Percentiles rank a stretch among this genome's conserved stretches.
phyloP scores from a whole-genome alignment of 2,888 invertebrate genomes.

The Clivina fossor region DNA sequence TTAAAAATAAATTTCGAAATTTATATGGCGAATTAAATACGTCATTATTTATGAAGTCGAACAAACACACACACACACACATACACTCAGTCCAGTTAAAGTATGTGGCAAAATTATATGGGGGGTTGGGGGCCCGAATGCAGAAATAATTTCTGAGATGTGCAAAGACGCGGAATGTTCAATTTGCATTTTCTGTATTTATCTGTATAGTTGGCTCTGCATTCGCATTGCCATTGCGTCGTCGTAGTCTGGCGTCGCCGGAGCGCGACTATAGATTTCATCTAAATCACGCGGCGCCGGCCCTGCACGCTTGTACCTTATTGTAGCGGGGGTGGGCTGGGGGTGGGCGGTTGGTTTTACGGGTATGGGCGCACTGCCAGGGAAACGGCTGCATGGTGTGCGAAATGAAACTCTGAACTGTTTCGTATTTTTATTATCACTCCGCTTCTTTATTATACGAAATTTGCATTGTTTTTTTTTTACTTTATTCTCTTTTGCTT shows the following conservation, averaged over 20 bases:
- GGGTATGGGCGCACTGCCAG: conserved; percentile 28
- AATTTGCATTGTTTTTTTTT: conserved; percentile 37
- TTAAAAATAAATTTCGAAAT: no score
- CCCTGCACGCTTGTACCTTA: conserved; percentile 16
- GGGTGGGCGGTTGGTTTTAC: no score
- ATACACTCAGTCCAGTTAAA: not conserved
- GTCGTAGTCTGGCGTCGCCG: not conserved
- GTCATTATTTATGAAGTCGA: no score
- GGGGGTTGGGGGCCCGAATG: not conserved
- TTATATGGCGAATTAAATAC: no score
- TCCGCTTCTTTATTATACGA: conserved; percentile 44
- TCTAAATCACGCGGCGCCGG: conserved; percentile 24
- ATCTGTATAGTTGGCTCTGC: no score
- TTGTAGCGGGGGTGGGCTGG: no score
- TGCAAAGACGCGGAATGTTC: no score
- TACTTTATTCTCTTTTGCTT: not conserved
- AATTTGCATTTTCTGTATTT: not conserved
- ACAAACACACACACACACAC: no score
- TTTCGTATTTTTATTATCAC: conserved; percentile 45
- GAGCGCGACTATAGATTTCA: conserved; percentile 14
- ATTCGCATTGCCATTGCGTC: not conserved
- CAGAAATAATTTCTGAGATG: conserved; percentile 6
- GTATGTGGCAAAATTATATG: not conserved
- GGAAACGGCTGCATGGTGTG: conserved; percentile 28
- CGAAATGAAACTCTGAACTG: conserved; percentile 44